Evolutionary conservation across 2,888 invertebrate genomes (phyloP).

Genomic region (Danaus chrysippus): DNA sequence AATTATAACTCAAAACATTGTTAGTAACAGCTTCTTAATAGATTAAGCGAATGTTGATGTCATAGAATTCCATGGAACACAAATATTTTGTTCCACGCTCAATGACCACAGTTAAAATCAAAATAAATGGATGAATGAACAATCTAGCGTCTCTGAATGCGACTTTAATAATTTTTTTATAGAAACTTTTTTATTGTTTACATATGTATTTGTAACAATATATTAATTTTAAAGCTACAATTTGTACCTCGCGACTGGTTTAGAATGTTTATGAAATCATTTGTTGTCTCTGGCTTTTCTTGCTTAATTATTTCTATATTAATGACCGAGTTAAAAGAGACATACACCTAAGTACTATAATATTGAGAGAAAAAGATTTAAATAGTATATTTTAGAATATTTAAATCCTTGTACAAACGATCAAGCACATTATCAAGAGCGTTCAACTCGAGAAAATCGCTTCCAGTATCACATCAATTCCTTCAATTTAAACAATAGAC

Average conservation of each 20-base stretch:
- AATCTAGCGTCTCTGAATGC: slow-evolving; percentile 31
- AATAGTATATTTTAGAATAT: slow-evolving; percentile 15
- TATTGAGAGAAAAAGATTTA: too few species aligned
- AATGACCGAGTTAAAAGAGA: too few species aligned
- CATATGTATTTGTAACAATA: too few species aligned
- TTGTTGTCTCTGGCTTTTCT: too few species aligned
- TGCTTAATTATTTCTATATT: too few species aligned
- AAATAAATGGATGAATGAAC: slow-evolving; percentile 44
- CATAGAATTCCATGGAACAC: slow-evolving; percentile 45
- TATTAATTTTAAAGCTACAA: neutral
- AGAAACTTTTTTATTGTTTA: too few species aligned
- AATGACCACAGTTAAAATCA: slow-evolving; percentile 58
- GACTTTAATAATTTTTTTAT: neutral
- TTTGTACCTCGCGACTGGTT: neutral
- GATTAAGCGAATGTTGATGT: slow-evolving; percentile 16
- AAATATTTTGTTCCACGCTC: slow-evolving; percentile 55
- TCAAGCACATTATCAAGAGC: slow-evolving; percentile 49
- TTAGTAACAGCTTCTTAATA: too few species aligned
- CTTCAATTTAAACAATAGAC: slow-evolving; percentile 44
- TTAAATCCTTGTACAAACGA: slow-evolving; percentile 38
- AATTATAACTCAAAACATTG: too few species aligned
- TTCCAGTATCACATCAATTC: too few species aligned
- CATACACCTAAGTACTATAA: too few species aligned
- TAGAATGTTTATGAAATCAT: too few species aligned
- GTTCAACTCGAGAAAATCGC: slow-evolving; percentile 49